These are phyloP conservation scores for Lasioglossum lativentre DNA, from an alignment of 2,888 invertebrate species.

Conservation along the genomic window DNA sequence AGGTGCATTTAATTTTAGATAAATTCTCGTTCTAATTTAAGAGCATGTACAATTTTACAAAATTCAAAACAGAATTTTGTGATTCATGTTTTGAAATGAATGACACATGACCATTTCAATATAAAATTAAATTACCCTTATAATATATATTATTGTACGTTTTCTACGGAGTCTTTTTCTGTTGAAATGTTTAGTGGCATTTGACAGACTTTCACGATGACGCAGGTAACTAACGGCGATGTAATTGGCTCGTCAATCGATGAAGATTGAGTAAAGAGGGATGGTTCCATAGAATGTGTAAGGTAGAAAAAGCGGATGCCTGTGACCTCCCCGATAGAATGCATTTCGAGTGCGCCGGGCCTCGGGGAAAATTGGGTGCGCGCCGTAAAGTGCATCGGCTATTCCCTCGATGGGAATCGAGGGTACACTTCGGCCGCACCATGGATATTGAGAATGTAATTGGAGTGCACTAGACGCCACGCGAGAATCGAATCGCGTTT, in stretches of 20 bases:
- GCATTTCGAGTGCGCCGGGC: constrained; percentile 16
- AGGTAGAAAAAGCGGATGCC: constrained; percentile 51
- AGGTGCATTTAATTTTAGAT: no score
- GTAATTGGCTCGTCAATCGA: background rate
- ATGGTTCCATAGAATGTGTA: constrained; percentile 47
- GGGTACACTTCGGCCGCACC: constrained; percentile 7
- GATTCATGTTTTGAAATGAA: background rate
- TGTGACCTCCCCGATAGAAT: constrained; percentile 30
- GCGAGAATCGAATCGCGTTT: constrained; percentile 16
- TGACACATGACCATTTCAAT: no score
- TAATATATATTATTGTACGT: background rate
- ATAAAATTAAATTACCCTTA: no score
- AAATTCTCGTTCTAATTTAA: background rate
- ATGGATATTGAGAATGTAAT: constrained; percentile 36
- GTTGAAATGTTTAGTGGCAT: background rate
- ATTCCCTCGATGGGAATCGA: constrained; percentile 21
- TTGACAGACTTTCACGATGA: background rate
- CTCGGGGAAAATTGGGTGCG: constrained; percentile 12
- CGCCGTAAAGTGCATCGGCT: constrained; percentile 5
- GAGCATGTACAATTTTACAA: no score
- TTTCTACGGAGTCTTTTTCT: background rate
- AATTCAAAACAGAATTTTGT: no score
- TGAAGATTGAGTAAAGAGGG: background rate
- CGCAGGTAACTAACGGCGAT: background rate
- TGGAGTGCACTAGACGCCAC: constrained; percentile 25